A percentile compares a stretch with the other conserved stretches of the same genome.
Conservation (phyloP, 2,113 vertebrate species). For the Colaptes auratus region DNA sequence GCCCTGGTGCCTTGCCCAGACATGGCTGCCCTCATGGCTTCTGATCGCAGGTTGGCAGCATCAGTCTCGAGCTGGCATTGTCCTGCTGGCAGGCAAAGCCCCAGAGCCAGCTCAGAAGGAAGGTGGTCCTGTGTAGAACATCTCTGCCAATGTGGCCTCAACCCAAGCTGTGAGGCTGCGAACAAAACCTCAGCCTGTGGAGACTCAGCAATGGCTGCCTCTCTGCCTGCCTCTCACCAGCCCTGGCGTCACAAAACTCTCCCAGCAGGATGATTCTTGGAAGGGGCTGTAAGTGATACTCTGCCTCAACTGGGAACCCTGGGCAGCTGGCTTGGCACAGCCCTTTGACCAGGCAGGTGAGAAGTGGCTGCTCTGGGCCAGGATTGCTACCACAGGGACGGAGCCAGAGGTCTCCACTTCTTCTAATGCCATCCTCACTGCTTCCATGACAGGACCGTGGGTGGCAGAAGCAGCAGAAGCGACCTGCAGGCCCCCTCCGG, state of each 20-base stretch:
- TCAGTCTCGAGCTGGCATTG: neutral
- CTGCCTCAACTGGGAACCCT: neutral
- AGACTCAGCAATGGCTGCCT: neutral
- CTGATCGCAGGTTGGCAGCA: neutral
- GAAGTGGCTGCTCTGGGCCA: neutral
- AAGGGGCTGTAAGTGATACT: neutral
- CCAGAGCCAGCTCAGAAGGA: conserved; percentile 12
- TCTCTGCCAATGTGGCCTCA: neutral
- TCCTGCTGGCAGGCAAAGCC: neutral
- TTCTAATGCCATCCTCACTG: neutral
- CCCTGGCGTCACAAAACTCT: neutral
- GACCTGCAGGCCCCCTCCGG: neutral
- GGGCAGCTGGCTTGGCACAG: neutral
- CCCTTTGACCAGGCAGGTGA: neutral
- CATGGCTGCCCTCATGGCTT: neutral
- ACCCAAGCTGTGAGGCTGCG: neutral
- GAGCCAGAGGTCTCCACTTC: neutral
- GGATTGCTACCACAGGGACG: neutral
- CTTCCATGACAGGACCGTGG: conserved; percentile 54
- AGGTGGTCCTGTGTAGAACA: conserved; percentile 34
- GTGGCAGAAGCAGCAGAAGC: conserved; percentile 44
- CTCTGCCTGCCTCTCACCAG: neutral
- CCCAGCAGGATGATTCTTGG: neutral
- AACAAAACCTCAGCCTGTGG: neutral
- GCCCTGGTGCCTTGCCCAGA: conserved; percentile 34